These are phyloP conservation scores for Menura novaehollandiae DNA, from an alignment of 2,113 vertebrate species.

Conservation along the genomic window DNA sequence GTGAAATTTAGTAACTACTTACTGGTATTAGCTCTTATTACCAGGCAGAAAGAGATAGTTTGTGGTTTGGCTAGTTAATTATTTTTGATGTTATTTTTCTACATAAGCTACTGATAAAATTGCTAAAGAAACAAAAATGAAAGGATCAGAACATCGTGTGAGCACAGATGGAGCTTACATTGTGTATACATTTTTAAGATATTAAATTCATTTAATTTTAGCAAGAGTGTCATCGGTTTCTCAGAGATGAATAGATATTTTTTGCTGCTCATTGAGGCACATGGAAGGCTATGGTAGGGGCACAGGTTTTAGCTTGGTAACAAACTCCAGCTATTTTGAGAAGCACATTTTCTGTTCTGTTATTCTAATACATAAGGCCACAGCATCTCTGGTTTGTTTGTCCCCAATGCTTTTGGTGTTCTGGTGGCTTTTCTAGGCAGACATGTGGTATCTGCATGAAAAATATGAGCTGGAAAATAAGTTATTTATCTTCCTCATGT, in stretches of 20 bases:
- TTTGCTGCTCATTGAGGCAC: not conserved
- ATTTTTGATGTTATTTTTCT: not conserved
- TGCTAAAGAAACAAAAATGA: not conserved
- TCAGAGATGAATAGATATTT: not conserved
- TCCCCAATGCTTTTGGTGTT: not conserved
- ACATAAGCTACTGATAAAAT: not conserved
- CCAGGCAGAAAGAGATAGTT: not conserved
- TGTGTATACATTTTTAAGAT: not conserved
- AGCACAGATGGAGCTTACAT: not conserved
- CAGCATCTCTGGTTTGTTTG: not conserved
- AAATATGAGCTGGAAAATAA: not conserved
- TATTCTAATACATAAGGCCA: not conserved
- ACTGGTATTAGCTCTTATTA: not conserved
- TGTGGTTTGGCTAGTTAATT: not conserved
- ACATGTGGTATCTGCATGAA: rapidly evolving
- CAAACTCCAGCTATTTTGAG: not conserved
- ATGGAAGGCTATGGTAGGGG: not conserved
- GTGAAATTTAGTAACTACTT: not conserved
- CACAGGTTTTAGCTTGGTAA: not conserved
- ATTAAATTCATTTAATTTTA: not conserved
- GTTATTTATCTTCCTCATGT: rapidly evolving
- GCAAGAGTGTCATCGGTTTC: not conserved
- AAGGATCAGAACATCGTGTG: not conserved
- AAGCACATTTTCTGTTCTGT: not conserved
- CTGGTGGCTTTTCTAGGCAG: not conserved